phyloP scores from a whole-genome alignment of 2,797 vertebrate genomes.

The Galagoides demidoff region DNA sequence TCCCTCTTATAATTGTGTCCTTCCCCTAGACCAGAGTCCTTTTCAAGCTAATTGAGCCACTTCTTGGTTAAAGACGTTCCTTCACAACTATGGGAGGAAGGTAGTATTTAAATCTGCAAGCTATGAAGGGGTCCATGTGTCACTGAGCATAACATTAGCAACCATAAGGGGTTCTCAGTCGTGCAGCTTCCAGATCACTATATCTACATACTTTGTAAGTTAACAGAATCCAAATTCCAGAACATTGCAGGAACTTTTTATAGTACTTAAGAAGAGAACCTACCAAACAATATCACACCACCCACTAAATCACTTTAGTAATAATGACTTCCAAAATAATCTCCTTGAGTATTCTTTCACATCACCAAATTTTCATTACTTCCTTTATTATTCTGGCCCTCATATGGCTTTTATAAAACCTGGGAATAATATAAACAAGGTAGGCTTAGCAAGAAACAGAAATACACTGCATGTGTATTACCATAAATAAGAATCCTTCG shows the following conservation, averaged over 20 bases:
- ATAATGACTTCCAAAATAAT: not conserved
- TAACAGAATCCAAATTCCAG: constrained; percentile 34
- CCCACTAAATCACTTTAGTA: constrained; percentile 1
- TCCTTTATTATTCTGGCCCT: constrained; percentile 75
- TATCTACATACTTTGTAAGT: not conserved
- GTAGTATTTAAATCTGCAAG: fast-evolving
- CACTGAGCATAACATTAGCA: not conserved
- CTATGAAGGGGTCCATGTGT: fast-evolving
- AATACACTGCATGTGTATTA: not conserved
- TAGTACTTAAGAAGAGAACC: not conserved
- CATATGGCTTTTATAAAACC: constrained; percentile 55
- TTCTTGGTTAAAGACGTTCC: not conserved
- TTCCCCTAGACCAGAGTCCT: not conserved
- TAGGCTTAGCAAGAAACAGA: constrained; percentile 11
- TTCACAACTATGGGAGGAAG: not conserved
- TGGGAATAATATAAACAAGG: constrained; percentile 37
- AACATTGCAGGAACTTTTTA: not conserved
- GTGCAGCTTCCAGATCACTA: not conserved
- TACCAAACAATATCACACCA: constrained; percentile 65
- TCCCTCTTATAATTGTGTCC: too few relatives aligned
- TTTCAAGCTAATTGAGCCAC: not conserved
- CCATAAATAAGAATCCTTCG: not conserved
- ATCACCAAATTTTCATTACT: constrained; percentile 63
- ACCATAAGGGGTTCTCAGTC: not conserved
- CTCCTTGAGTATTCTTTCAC: constrained; percentile 54